Base-by-base conservation (phyloP, 2,888 invertebrate genomes). In the Micropterix aruncella region DNA sequence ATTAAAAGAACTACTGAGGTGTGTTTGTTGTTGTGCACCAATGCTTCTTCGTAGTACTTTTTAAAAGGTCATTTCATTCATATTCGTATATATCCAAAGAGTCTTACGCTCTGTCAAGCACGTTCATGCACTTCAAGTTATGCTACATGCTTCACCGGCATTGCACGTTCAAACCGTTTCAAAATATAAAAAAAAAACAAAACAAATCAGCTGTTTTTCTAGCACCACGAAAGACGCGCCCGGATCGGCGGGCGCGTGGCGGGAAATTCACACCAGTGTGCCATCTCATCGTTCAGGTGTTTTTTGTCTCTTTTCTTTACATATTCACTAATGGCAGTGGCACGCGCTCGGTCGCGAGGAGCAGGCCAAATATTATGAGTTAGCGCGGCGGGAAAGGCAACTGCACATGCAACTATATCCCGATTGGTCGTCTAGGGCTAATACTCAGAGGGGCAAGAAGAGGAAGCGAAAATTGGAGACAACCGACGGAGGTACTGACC, bases 381-480 rank as follows among this genome's bases (percentile, higher is more conserved):
- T 94, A 85, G 95, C 96, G 65, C 82, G 93, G 70, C 87, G 93
- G 74, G 96, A 96, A 77, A 84, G 95, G 73, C 94, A 96, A 79
- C 84, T 93, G 70, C 97, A 97, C 79, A 88, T 92, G 87, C 92
- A 94, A 81, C 84, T 93, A 75, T 95, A 97, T 80, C 96, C 96
- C 66, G 93, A 94, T 78, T 97, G 96, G 96, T 90, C 90, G 77
- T 90, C 90, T 77, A 95, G 97, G 75, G 86, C 96, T 75, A 97
- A 99, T 83, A 95, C 97, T 80, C 94, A 96, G 74, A 89, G 93
- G 75, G 94, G 95, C 80, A 92, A 92, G 82, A 96, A 95, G 85
- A 92, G 96, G 88, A 97, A 97, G 83, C 86, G 90, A 83, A 90
- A 91, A 83, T 89, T 89, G 87, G 91, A 91, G 79, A 84, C 88